These are phyloP conservation scores for Seriola rivoliana DNA, from an alignment of 2,113 vertebrate species.

Conservation along the genomic window DNA sequence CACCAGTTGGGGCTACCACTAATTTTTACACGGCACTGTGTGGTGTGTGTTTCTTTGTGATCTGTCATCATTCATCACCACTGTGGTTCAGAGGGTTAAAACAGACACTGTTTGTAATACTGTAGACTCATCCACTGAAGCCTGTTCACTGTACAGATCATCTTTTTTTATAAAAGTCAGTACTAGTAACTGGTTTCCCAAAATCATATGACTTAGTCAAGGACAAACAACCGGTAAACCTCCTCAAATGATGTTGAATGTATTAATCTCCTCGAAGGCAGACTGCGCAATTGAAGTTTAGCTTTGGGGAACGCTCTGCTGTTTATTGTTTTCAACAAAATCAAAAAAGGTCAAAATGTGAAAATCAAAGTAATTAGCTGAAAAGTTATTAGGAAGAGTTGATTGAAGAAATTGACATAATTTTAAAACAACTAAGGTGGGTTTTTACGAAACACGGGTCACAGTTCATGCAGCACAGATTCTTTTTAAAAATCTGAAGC, in stretches of 20 bases:
- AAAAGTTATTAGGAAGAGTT: not conserved
- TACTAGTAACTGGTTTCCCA: not conserved
- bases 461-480: not conserved
- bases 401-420: no score
- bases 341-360: no score
- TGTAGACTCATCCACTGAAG: constrained; percentile 13
- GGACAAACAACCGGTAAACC: constrained; percentile 5
- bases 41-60: not conserved
- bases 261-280: not conserved
- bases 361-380: no score
- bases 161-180: not conserved
- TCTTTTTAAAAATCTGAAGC: not conserved
- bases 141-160: constrained; percentile 8
- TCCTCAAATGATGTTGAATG: not conserved
- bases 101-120: not conserved
- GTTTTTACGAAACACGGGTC: no score
- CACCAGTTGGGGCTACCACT: not conserved
- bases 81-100: not conserved
- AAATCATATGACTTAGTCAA: not conserved
- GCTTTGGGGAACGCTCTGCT: not conserved
- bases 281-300: not conserved
- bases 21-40: not conserved
- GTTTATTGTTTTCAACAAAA: not conserved
- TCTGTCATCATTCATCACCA: not conserved
- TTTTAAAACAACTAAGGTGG: no score